Conservation (phyloP, 2,113 vertebrate genomes). For the Prinia subflava region DNA sequence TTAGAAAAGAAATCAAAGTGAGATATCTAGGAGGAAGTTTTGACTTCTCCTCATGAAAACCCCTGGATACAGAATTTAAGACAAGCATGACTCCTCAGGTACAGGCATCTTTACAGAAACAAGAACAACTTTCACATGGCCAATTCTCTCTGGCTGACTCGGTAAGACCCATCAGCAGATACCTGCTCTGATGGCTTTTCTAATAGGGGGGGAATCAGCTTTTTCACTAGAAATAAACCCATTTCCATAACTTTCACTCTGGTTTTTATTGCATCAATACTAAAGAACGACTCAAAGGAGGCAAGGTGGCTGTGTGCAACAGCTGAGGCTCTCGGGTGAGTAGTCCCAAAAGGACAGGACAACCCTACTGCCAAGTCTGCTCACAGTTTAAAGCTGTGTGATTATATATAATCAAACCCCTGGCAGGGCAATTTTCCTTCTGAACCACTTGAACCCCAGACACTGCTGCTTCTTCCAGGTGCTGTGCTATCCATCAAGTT, state of each 20-base stretch:
- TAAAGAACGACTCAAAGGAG: neutral
- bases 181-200: neutral
- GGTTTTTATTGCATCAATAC: neutral
- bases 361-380: neutral
- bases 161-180: neutral
- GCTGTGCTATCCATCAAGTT: neutral
- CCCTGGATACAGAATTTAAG: neutral
- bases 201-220: rapidly evolving
- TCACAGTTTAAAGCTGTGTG: neutral
- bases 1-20: neutral
- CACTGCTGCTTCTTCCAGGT: neutral
- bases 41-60: neutral
- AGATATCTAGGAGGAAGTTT: neutral
- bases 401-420: neutral
- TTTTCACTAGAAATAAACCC: neutral
- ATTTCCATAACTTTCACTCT: neutral
- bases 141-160: neutral
- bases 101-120: neutral
- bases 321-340: neutral
- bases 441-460: neutral
- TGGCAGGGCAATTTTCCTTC: neutral
- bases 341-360: neutral
- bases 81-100: neutral
- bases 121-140: neutral
- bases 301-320: neutral